These are phyloP conservation scores for Huso huso DNA, from an alignment of 2,797 vertebrate species.

Conservation along the genomic window DNA sequence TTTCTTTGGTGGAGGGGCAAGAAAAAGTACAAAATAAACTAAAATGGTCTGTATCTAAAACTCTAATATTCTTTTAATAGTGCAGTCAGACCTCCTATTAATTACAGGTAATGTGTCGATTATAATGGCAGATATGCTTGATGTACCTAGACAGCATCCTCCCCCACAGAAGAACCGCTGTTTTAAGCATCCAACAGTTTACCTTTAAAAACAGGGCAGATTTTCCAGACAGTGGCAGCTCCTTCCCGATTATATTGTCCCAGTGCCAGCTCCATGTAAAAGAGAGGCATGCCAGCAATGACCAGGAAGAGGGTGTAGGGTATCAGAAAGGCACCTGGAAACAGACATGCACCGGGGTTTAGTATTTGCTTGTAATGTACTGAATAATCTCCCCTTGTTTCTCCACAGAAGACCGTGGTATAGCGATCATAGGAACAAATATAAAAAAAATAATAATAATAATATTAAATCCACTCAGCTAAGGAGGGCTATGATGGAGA, in stretches of 20 bases:
- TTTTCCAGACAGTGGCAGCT: constrained; percentile 97
- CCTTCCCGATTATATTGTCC: constrained; percentile 96
- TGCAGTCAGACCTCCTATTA: too few species aligned
- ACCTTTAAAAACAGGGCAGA: constrained; percentile 98
- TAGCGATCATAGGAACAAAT: too few species aligned
- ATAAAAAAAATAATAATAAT: background rate
- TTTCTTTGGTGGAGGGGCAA: too few species aligned
- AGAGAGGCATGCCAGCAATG: constrained; percentile 96
- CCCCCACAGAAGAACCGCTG: too few species aligned
- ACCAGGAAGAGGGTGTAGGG: constrained; percentile 91
- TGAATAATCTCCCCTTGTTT: background rate
- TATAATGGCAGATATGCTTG: too few species aligned
- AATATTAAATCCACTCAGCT: background rate
- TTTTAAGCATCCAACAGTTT: constrained; percentile 21
- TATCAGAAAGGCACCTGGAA: constrained; percentile 92
- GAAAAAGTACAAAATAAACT: too few species aligned
- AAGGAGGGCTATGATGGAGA: too few species aligned
- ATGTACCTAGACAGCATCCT: too few species aligned
- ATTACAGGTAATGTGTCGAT: too few species aligned
- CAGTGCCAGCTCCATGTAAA: constrained; percentile 97
- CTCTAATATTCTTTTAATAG: too few species aligned
- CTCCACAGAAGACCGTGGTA: too few species aligned
- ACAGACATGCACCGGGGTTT: constrained; percentile 9
- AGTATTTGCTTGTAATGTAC: background rate
- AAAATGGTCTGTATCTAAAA: too few species aligned